phyloP scores from a whole-genome alignment of 2,113 vertebrate species.

The Rhabdornis inornatus region DNA sequence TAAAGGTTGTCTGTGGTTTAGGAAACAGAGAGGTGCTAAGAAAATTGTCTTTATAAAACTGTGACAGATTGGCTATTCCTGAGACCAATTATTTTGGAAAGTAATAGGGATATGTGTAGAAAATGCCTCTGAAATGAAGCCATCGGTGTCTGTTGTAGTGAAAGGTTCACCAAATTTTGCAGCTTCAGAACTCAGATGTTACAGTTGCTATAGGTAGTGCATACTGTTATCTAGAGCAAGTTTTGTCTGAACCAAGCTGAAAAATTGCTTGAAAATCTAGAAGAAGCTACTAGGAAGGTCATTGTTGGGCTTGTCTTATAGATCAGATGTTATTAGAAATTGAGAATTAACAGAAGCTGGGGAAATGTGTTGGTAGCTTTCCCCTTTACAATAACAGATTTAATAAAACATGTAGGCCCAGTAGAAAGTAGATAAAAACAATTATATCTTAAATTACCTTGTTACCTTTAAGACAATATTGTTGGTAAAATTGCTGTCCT shows the following conservation, averaged over 20 bases:
- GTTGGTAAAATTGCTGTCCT: background rate
- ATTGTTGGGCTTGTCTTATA: background rate
- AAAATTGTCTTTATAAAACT: background rate
- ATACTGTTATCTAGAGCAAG: background rate
- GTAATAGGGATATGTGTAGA: background rate
- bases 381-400: background rate
- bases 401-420: background rate
- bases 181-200: background rate
- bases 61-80: background rate
- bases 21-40: background rate
- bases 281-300: background rate
- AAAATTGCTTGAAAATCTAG: background rate
- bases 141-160: background rate
- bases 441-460: background rate
- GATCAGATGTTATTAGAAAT: background rate
- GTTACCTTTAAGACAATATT: background rate
- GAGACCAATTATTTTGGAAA: background rate
- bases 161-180: background rate
- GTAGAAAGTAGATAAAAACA: background rate
- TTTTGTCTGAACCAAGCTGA: background rate
- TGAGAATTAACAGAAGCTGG: background rate
- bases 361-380: background rate
- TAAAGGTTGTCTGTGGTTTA: background rate
- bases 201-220: background rate
- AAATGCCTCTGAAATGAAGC: background rate